phyloP scores from a whole-genome alignment of 2,113 vertebrate species.

The Albula goreensis region DNA sequence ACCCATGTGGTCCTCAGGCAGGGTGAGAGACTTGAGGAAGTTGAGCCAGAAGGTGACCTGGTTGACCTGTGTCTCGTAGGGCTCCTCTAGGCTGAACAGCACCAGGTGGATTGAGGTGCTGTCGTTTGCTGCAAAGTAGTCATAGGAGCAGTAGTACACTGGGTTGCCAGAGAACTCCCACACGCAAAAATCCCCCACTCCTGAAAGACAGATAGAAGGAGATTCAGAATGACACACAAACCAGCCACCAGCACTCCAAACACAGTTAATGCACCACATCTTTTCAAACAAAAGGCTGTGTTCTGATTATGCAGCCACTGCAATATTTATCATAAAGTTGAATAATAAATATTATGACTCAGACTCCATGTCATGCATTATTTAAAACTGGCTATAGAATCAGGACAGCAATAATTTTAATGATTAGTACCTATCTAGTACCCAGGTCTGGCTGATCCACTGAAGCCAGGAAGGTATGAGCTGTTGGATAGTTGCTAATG shows the following conservation, averaged over 20 bases:
- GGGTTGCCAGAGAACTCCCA: constrained; percentile 99
- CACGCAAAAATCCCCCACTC: constrained; percentile 91
- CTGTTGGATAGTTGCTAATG: no score
- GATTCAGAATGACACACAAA: not conserved
- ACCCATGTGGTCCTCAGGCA: constrained; percentile 88
- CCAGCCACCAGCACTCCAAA: not conserved
- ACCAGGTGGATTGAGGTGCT: constrained; percentile 86
- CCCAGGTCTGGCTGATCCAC: no score
- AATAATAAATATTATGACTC: not conserved
- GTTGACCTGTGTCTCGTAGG: constrained; percentile 91
- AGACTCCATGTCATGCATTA: no score
- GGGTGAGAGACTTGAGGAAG: constrained; percentile 87
- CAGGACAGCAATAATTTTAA: no score
- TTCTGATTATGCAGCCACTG: no score
- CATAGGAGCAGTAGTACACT: constrained; percentile 92
- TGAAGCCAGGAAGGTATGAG: no score
- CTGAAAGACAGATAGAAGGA: constrained; percentile 58
- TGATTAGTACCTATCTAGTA: no score
- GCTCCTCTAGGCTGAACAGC: constrained; percentile 91
- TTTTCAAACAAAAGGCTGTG: not conserved
- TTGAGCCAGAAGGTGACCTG: constrained; percentile 97
- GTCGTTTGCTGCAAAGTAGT: constrained; percentile 95
- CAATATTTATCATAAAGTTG: not conserved
- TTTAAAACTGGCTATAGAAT: no score
- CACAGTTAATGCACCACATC: no score